These are phyloP conservation scores for Percina caprodes DNA, from an alignment of 2,113 vertebrate genomes.

Conservation along the genomic window DNA sequence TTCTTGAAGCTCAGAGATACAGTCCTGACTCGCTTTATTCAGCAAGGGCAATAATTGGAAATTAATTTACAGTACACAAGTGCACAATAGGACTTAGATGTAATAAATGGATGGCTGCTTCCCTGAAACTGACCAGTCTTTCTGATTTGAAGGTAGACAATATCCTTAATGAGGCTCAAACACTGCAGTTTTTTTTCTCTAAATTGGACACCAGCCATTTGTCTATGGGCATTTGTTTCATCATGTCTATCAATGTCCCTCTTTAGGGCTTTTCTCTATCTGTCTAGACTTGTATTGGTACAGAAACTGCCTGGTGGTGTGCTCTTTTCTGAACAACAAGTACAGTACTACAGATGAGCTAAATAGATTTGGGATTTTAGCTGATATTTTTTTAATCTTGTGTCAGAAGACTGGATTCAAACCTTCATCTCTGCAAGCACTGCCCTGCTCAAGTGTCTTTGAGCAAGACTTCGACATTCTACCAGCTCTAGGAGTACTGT, in stretches of 20 bases:
- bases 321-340: not conserved
- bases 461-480: not conserved
- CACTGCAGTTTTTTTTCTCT: not conserved
- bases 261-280: not conserved
- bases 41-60: conserved; percentile 27
- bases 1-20: conserved; percentile 8
- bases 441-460: not conserved
- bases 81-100: not conserved
- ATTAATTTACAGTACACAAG: conserved; percentile 45
- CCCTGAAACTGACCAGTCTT: not conserved
- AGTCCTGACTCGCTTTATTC: not conserved
- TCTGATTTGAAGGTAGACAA: not conserved
- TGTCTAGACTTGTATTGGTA: conserved; percentile 55
- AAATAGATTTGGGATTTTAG: conserved; percentile 16
- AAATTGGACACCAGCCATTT: conserved; percentile 1
- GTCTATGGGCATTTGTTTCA: conserved; percentile 26
- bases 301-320: not conserved
- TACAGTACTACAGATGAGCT: not conserved
- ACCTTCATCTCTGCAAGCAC: not conserved
- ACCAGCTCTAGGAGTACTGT: not conserved
- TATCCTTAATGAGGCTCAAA: not conserved
- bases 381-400: conserved; percentile 9
- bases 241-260: conserved; percentile 16
- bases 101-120: not conserved
- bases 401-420: not conserved